Base-by-base conservation (phyloP, 2,888 invertebrate genomes). In the Tachina grossa region DNA sequence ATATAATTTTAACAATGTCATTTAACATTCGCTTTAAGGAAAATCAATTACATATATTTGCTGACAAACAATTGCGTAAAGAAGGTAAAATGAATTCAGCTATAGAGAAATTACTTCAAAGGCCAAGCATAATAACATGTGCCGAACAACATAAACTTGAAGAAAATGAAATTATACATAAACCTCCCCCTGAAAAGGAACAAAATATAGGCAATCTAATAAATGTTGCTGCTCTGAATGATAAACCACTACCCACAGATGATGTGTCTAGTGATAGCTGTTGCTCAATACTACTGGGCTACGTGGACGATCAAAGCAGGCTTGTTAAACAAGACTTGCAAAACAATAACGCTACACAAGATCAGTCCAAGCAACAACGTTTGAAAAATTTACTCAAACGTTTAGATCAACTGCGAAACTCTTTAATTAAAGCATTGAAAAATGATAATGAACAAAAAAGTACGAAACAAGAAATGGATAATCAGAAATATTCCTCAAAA, bases 61-160 rank as follows among this genome's bases (percentile, higher is more conserved):
- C 92, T 19, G 93, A 94, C 86, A 88, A 90, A 41, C 92, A 93
- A 53, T 88, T 89, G 11, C 91, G 92, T 19, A 93, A 92, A 59
- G 94, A 95, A 87, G 91, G 92, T 69, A 93, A 93, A 83, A 92
- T 95, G 89, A 94, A 95, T 87, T 92, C 93, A 55, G 93, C 93
- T 0, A 92, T 94, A 84, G 93, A 94, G 86, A 93, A 93, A 86
- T 88, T 93, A 78, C 85, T 93, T 3, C 86, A 89, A 77, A 89
- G 90, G n/a, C 92, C 92, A 4, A 89, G 90, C 1, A 89, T 92
- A 13, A 91, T 93, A 16, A 92, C 92, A 1, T 92, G 92, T 19
- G 90, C 92, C 0, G 90, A 91, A 78, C 87, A 91, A 4, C 68
- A 81, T 31, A 61, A 65, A 8, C 10, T 14, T 1, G 39, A 9